These are phyloP conservation scores for Nasonovia ribisnigri DNA, from an alignment of 2,888 invertebrate genomes.

Conservation along the genomic window DNA sequence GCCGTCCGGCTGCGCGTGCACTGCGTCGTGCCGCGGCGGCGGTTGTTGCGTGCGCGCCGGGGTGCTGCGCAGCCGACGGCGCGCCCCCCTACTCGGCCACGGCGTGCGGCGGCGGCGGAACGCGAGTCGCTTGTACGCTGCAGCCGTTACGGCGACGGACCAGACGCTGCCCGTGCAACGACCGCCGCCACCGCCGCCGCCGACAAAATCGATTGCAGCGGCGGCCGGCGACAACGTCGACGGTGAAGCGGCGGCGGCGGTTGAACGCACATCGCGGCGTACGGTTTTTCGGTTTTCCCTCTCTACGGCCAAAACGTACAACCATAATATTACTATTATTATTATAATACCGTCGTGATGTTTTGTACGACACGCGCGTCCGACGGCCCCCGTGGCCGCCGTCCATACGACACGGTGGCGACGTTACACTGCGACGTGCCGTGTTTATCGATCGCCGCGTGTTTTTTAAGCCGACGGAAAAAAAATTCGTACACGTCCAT, in stretches of 20 bases:
- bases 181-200: slow-evolving; percentile 36
- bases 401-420: background rate
- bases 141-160: slow-evolving; percentile 48
- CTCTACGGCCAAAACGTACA: background rate
- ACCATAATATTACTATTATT: background rate
- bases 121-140: slow-evolving; percentile 6
- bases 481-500: background rate
- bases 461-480: background rate
- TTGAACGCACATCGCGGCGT: slow-evolving; percentile 28
- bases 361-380: slow-evolving; percentile 23
- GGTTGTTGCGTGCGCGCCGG: slow-evolving; percentile 57
- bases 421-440: slow-evolving; percentile 5
- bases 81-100: background rate
- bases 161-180: background rate
- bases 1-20: slow-evolving; percentile 63
- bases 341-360: background rate
- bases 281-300: slow-evolving; percentile 19
- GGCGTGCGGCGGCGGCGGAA: slow-evolving; percentile 16
- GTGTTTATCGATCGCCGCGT: slow-evolving; percentile 33
- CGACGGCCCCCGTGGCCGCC: background rate
- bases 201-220: slow-evolving; percentile 64
- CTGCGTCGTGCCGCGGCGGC: slow-evolving; percentile 52
- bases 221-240: slow-evolving; percentile 37
- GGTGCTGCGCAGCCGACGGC: slow-evolving; percentile 55
- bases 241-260: slow-evolving; percentile 12